Conservation (phyloP, 2,888 invertebrate species). For the Odontocerum albicorne region DNA sequence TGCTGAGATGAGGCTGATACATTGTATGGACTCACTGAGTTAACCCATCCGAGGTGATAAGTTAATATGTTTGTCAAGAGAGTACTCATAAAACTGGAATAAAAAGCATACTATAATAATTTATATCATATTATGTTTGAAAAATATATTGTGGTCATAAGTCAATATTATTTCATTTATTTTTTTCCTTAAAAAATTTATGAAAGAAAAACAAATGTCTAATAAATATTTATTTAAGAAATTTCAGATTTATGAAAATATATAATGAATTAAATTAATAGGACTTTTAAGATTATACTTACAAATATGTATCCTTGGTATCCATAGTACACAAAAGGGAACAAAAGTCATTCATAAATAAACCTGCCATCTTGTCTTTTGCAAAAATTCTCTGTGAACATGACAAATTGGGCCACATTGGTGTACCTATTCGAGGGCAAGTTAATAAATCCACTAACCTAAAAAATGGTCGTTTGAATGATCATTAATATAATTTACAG, state of each 20-base stretch:
- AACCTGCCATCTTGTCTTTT: conserved; percentile 45
- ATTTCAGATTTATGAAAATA: too few species aligned
- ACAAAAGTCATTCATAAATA: conserved; percentile 61
- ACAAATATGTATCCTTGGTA: conserved; percentile 89
- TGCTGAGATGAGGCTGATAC: conserved; percentile 44
- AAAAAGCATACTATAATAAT: too few species aligned
- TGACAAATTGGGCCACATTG: conserved; percentile 66
- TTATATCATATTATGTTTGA: too few species aligned
- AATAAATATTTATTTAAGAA: too few species aligned
- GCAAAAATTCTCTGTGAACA: conserved; percentile 16
- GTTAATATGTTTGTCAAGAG: conserved; percentile 86
- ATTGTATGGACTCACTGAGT: conserved; percentile 66
- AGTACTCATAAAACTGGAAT: conserved; percentile 85
- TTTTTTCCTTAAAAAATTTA: too few species aligned
- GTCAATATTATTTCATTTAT: too few species aligned
- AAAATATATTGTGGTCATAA: too few species aligned
- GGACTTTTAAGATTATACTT: conserved; percentile 49
- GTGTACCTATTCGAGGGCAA: conserved; percentile 65
- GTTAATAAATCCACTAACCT: conserved; percentile 69
- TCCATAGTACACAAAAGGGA: conserved; percentile 71
- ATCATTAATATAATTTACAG: background rate
- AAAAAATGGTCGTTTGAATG: conserved; percentile 15
- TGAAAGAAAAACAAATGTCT: too few species aligned
- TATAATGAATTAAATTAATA: too few species aligned
- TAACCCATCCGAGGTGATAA: conserved; percentile 90